Conservation (phyloP, 2,797 vertebrate species). For the Benthosema pterotum region DNA sequence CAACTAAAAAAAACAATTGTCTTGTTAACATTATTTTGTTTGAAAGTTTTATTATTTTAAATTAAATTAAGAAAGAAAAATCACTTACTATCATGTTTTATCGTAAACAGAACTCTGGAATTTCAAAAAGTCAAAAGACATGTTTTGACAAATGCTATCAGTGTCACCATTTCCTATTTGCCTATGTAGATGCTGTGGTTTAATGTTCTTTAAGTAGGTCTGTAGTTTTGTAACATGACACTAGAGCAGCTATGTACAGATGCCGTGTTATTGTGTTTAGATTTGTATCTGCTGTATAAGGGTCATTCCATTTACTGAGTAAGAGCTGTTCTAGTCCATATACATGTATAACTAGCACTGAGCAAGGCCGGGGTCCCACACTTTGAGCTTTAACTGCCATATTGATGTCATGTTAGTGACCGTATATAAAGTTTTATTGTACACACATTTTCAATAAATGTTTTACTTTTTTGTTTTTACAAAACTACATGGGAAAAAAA, state of each 20-base stretch:
- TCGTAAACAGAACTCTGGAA: constrained; percentile 3
- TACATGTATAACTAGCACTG: constrained; percentile 60
- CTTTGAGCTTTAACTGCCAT: constrained; percentile 34
- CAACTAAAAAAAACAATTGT: constrained; percentile 4
- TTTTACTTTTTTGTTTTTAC: constrained; percentile 6
- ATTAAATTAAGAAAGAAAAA: constrained; percentile 21
- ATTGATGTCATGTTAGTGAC: constrained; percentile 38
- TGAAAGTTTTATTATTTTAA: constrained; percentile 22
- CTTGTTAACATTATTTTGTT: constrained; percentile 15
- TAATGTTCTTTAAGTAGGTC: constrained; percentile 34
- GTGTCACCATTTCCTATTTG: constrained; percentile 38
- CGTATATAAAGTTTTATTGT: constrained; percentile 13
- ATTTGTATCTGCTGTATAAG: constrained; percentile 61
- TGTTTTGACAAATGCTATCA: constrained; percentile 13
- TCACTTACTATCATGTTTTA: constrained; percentile 27
- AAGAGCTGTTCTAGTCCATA: constrained; percentile 52
- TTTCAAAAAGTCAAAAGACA: constrained; percentile 17
- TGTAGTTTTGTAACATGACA: constrained; percentile 53
- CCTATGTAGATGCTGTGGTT: constrained; percentile 60
- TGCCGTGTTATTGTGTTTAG: constrained; percentile 44
- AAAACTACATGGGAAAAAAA: not conserved
- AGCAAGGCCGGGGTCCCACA: constrained; percentile 43
- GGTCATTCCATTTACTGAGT: constrained; percentile 38
- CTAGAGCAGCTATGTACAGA: constrained; percentile 73
- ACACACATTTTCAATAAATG: constrained; percentile 31